Conservation (phyloP, 2,888 invertebrate genomes). For the Apamea anceps region DNA sequence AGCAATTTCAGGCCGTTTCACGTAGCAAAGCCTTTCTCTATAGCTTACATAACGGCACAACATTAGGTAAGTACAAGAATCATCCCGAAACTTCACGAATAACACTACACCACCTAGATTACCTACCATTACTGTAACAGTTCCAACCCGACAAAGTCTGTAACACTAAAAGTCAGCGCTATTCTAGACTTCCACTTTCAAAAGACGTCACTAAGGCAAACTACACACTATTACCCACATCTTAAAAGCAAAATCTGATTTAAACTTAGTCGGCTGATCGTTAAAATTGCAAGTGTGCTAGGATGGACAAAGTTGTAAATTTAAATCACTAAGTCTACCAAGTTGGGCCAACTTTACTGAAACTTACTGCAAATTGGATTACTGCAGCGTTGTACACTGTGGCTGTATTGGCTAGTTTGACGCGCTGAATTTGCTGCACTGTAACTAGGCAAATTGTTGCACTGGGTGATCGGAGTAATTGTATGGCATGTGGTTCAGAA, state of each 20-base stretch:
- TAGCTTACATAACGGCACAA: not conserved
- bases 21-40: not conserved
- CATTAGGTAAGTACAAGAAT: constrained; percentile 6
- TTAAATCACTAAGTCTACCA: constrained; percentile 88
- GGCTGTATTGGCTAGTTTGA: constrained; percentile 80
- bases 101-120: constrained; percentile 19
- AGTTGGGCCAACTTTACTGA: constrained; percentile 76
- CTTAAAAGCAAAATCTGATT: constrained; percentile 80
- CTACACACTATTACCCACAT: constrained; percentile 72
- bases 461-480: constrained; percentile 23
- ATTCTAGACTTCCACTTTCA: constrained; percentile 50
- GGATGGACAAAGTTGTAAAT: constrained; percentile 85
- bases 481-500: constrained; percentile 12
- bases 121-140: constrained; percentile 33
- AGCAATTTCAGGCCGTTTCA: not conserved
- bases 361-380: constrained; percentile 88
- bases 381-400: constrained; percentile 73
- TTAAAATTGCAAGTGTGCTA: constrained; percentile 85
- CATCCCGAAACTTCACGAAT: constrained; percentile 31
- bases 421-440: constrained; percentile 64
- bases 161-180: constrained; percentile 48
- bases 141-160: constrained; percentile 17
- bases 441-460: constrained; percentile 43
- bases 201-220: constrained; percentile 59
- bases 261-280: constrained; percentile 80